Evolutionary conservation across 1,140 invertebrate species (phyloP).

Genomic region (Calosoma granatense): DNA sequence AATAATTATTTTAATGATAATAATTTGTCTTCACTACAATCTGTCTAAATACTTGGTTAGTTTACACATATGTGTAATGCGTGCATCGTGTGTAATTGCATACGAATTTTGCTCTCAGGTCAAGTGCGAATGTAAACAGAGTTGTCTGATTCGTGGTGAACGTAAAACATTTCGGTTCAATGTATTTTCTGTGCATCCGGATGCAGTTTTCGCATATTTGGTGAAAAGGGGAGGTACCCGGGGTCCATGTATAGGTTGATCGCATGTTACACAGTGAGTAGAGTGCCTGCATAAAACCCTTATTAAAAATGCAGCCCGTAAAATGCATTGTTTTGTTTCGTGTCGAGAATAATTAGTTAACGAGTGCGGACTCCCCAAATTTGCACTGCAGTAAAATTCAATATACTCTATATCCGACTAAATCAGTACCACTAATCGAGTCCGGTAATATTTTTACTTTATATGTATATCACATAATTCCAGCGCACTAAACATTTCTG

Average conservation of each 20-base stretch:
- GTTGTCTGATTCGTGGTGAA: too few species aligned
- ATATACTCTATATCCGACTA: background rate
- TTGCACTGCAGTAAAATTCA: background rate
- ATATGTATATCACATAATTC: too few species aligned
- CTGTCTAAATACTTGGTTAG: too few species aligned
- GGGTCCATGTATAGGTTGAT: background rate
- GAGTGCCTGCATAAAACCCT: conserved; percentile 5
- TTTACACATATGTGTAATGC: too few species aligned
- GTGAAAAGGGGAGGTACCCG: background rate
- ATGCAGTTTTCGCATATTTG: background rate
- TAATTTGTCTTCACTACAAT: too few species aligned
- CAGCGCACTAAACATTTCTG: too few species aligned
- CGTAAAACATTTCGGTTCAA: too few species aligned
- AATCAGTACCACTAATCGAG: background rate
- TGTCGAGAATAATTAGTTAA: conserved; percentile 1
- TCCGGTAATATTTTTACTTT: too few species aligned
- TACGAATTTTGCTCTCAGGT: too few species aligned
- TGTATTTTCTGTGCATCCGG: background rate
- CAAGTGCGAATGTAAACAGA: too few species aligned
- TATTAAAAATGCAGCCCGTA: conserved; percentile 6
- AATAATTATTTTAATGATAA: too few species aligned
- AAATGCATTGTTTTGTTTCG: conserved; percentile 9
- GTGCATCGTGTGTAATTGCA: too few species aligned
- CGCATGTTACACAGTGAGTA: background rate
- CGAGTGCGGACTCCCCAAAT: background rate